Evolutionary conservation across 2,797 vertebrate genomes (phyloP), one percentile per base, ranked within the genome.

Genomic region (Masticophis lateralis): DNA sequence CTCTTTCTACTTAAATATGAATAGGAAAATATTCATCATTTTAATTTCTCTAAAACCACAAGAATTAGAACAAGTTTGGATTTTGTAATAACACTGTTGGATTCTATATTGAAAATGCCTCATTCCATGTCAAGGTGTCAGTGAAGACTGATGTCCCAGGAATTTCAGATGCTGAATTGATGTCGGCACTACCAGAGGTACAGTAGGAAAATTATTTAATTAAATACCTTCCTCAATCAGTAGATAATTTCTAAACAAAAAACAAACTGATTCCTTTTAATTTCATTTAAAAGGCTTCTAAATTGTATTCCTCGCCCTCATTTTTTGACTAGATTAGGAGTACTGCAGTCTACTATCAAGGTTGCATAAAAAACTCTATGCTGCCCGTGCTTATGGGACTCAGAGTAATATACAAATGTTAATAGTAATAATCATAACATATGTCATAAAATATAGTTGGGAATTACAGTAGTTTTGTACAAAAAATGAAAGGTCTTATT

Each of bases 151-250:
- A 96, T 2, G 88, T 97, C 7, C 95, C 96, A 0, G 91, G 92
- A 47, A 96, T 95, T 93, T 96, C 96, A 47, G 95, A 97, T 86
- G 94, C 91, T 91, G 96, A 93, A 0, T 96, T 95, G 95, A 95
- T 96, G 87, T 96, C 95, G 14, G 95, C 95, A 3, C 92, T 97
- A 89, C 96, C 96, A 89, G 92, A 95, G 94, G 96, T 95, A 96
- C 2, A 90, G 25, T 43, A 53, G 12, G 27, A 56, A 11, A n/a
- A 47, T 59, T 43, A 88, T 57, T 47, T 47, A 12, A 32, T 59
- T 89, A 32, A 25, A 55, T 55, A 83, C 20, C 74, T 83, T 83
- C 37, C 37, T 37, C 55, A 74, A 6, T 53, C 16, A 1, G 56
- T 43, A 9, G n/a, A 5, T 28, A 51, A 25, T 91, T 12, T 66